Conservation (phyloP, 2,888 invertebrate genomes). For the Campaea margaritaria region DNA sequence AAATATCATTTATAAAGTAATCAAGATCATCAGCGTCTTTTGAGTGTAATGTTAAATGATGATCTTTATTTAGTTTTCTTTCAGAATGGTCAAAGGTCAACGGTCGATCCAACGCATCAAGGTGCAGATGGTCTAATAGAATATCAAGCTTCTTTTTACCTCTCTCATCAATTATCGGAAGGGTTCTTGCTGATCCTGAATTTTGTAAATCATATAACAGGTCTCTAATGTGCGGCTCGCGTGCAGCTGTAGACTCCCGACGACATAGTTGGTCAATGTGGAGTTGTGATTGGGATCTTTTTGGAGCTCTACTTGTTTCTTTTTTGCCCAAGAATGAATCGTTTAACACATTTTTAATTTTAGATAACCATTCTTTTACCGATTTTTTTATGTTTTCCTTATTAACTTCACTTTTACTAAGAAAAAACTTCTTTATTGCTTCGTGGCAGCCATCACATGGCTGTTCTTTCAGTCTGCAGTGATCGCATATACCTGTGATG, state of each 20-base stretch:
- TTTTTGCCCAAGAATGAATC: slow-evolving; percentile 29
- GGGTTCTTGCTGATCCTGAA: slow-evolving; percentile 12
- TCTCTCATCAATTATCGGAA: slow-evolving; percentile 8
- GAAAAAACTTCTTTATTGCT: slow-evolving; percentile 56
- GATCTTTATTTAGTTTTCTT: slow-evolving; percentile 4
- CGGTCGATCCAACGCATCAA: not conserved
- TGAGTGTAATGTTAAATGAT: not conserved
- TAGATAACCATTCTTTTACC: slow-evolving; percentile 47
- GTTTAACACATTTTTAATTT: slow-evolving; percentile 46
- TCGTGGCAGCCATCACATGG: slow-evolving; percentile 61
- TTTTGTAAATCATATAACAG: slow-evolving; percentile 19
- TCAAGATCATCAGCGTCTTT: not conserved
- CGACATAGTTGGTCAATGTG: slow-evolving; percentile 30
- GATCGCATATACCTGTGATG: slow-evolving; percentile 62
- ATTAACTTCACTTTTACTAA: slow-evolving; percentile 47
- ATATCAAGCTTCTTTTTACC: slow-evolving; percentile 5
- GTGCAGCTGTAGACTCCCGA: slow-evolving; percentile 7
- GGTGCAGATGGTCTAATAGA: not conserved
- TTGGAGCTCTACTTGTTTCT: slow-evolving; percentile 20
- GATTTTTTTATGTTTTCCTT: slow-evolving; percentile 45
- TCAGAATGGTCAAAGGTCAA: not conserved
- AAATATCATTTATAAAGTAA: not conserved
- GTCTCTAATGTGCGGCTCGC: slow-evolving; percentile 21
- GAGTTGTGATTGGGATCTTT: slow-evolving; percentile 34
- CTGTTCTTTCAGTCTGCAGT: slow-evolving; percentile 54